Base-by-base conservation (phyloP, 1,140 invertebrate genomes). In the Ephestia elutella region DNA sequence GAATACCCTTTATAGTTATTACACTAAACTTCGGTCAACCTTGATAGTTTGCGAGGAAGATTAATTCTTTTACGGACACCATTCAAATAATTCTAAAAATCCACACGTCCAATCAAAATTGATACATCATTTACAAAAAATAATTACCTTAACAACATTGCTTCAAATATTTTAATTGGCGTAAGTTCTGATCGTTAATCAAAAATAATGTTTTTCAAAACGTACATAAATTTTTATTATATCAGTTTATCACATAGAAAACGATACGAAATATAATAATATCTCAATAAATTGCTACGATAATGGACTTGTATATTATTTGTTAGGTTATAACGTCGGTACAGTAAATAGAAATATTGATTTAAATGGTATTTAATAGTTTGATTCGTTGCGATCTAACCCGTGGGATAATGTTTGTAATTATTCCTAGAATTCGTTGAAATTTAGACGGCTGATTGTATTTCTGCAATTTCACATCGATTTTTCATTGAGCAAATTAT, bases 281-380 rank as follows among this genome's bases (percentile, higher is more conserved):
- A 17, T 44, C 38, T 15, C 15, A 15, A 44, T 15, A 44, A 44
- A 44, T 44, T n/a, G 38, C 15, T 44, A 15, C 15, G 5, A 5
- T 44, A 44, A 44, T 44, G 38, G 38, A 44, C n/a, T 44, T 44
- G 7, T 44, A 44, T 44, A 44, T 15, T 44, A 44, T 44, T 44
- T 44, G 38, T 44, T 44, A 44, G 38, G 38, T 44, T 44, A 44
- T 44, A 44, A 44, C 1, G n/a, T 44, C 38, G 13, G 38, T 15
- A 32, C 15, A 17, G 38, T 44, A 44, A 44, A 44, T 15, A 44
- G 38, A 44, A 44, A 44, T 44, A 44, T 15, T 44, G 38, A 44
- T 44, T 44, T 44, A 44, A 44, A 38, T 44, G 10, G 15, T 3
- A 1, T 44, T 44, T 44, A 44, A 44, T 44, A 17, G 38, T 17